A percentile compares a stretch with the other conserved stretches of the same genome.
Evolutionary conservation across 2,888 invertebrate genomes (phyloP).

Genomic region (Meteorus colon): DNA sequence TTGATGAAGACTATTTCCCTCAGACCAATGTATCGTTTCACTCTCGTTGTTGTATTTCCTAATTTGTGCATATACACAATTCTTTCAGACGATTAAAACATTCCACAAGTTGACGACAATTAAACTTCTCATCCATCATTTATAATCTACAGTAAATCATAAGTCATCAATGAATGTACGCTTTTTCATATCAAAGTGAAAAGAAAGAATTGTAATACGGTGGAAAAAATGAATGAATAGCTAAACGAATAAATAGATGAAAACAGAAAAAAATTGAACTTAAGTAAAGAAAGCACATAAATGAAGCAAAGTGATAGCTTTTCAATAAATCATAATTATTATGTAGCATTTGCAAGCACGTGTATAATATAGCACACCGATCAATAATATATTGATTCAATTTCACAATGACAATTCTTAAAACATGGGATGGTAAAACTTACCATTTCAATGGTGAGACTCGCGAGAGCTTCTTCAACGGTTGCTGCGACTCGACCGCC

Average conservation of each 20-base stretch:
- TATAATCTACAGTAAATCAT: background rate
- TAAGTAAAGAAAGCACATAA: background rate
- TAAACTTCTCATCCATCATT: background rate
- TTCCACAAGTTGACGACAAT: background rate
- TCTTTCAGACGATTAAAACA: slow-evolving; percentile 50
- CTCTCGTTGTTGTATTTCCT: slow-evolving; percentile 69
- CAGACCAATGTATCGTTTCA: slow-evolving; percentile 57
- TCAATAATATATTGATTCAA: background rate
- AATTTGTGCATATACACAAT: slow-evolving; percentile 63
- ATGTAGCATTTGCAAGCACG: slow-evolving; percentile 11
- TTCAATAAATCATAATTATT: background rate
- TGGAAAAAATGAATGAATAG: background rate
- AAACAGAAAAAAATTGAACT: background rate
- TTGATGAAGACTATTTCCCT: slow-evolving; percentile 22
- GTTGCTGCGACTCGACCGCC: slow-evolving; percentile 73
- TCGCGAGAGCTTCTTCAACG: slow-evolving; percentile 84
- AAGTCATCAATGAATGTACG: background rate
- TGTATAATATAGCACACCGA: background rate
- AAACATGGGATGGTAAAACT: slow-evolving; percentile 71
- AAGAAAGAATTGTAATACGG: background rate
- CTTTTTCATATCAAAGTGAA: background rate
- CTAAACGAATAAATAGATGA: background rate
- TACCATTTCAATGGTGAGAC: slow-evolving; percentile 90
- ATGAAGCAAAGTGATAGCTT: background rate
- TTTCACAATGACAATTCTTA: background rate